Percentiles rank a stretch among this genome's conserved stretches.
phyloP scores from a whole-genome alignment of 2,888 invertebrate species.

The Abrostola tripartita region DNA sequence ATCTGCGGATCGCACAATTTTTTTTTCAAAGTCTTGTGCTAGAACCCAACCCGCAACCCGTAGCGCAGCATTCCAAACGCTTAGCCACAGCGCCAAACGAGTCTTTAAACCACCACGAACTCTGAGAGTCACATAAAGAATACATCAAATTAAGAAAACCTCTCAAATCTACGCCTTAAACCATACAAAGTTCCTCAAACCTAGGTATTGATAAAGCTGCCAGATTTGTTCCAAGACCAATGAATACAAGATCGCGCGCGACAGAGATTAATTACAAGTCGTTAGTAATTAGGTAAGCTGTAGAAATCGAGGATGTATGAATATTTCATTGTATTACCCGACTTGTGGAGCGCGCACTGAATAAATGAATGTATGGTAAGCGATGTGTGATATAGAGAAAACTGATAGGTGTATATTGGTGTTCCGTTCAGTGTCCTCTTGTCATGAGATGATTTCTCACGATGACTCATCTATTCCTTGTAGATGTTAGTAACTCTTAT shows the following conservation, averaged over 20 bases:
- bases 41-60: too few relatives aligned
- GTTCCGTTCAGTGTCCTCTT: too few relatives aligned
- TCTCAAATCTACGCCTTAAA: neutral
- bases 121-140: too few relatives aligned
- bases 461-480: too few relatives aligned
- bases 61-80: too few relatives aligned
- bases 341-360: neutral
- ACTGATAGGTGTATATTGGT: neutral
- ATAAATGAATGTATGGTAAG: slow-evolving; percentile 15
- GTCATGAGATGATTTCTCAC: too few relatives aligned
- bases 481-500: too few relatives aligned
- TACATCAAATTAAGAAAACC: too few relatives aligned
- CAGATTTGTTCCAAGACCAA: slow-evolving; percentile 17
- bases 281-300: slow-evolving; percentile 40
- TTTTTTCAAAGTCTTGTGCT: too few relatives aligned
- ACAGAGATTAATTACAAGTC: slow-evolving; percentile 49
- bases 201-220: neutral
- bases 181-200: neutral
- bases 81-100: too few relatives aligned
- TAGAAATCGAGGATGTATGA: slow-evolving; percentile 28
- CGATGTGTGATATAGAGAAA: neutral
- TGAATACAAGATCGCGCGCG: slow-evolving; percentile 16
- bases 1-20: too few relatives aligned
- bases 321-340: slow-evolving; percentile 32
- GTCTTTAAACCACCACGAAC: too few relatives aligned